Conservation (phyloP, 2,888 invertebrate species). For the Epiblema foenella region DNA sequence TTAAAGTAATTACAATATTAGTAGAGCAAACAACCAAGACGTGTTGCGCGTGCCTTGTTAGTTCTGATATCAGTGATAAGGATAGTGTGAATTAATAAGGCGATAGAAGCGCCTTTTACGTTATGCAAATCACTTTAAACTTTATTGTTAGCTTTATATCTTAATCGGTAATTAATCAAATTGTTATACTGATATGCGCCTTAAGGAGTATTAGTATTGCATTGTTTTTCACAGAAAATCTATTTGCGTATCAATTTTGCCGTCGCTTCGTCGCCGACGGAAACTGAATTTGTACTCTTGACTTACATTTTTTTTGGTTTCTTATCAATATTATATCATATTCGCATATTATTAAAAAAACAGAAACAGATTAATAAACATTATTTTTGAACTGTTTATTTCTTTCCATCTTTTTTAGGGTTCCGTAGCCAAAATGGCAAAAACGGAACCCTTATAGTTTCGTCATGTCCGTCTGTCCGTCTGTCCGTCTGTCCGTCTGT, state of each 20-base stretch:
- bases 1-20: constrained; percentile 31
- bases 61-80: constrained; percentile 37
- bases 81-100: not conserved
- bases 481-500: too few relatives aligned
- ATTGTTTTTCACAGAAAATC: not conserved
- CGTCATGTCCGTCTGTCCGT: too few relatives aligned
- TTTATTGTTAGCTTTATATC: not conserved
- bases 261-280: constrained; percentile 19
- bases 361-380: too few relatives aligned
- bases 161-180: not conserved
- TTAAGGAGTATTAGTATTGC: too few relatives aligned
- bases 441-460: too few relatives aligned
- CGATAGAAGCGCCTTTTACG: constrained; percentile 24
- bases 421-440: too few relatives aligned
- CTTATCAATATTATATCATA: not conserved
- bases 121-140: not conserved
- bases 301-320: not conserved
- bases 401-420: too few relatives aligned
- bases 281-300: not conserved
- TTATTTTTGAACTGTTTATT: too few relatives aligned
- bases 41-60: constrained; percentile 59
- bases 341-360: too few relatives aligned
- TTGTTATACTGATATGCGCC: too few relatives aligned
- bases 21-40: constrained; percentile 30
- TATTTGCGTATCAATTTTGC: not conserved